These are phyloP conservation scores for Drosophila orosa DNA, from an alignment of 1,140 invertebrate species.

Conservation along the genomic window DNA sequence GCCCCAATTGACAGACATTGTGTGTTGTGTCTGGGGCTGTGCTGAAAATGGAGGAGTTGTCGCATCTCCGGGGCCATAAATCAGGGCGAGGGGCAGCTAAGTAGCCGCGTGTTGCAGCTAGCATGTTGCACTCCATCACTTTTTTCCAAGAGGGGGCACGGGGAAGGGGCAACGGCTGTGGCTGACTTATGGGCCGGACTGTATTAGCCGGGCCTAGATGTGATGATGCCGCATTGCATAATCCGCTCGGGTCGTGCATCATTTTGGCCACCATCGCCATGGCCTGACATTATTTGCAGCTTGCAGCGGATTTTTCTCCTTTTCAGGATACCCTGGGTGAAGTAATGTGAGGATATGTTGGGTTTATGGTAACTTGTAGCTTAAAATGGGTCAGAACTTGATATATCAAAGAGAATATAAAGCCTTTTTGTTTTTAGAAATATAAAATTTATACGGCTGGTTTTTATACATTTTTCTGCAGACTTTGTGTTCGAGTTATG, in stretches of 20 bases:
- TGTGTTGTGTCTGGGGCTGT: slow-evolving; percentile 32
- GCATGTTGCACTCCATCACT: slow-evolving; percentile 56
- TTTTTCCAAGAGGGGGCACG: not conserved
- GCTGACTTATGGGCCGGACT: slow-evolving; percentile 72
- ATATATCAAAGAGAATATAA: not conserved
- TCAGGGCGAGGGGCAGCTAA: slow-evolving; percentile 61
- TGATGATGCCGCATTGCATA: slow-evolving; percentile 71
- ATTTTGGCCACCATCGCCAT: slow-evolving; percentile 65
- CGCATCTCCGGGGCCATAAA: slow-evolving; percentile 69
- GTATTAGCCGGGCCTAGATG: slow-evolving; percentile 53
- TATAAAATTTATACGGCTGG: not conserved
- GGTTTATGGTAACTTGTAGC: not conserved
- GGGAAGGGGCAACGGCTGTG: slow-evolving; percentile 8
- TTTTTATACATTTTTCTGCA: not conserved
- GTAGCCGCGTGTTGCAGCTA: slow-evolving; percentile 70
- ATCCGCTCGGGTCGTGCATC: slow-evolving; percentile 70
- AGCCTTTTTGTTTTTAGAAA: not conserved
- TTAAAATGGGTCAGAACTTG: not conserved
- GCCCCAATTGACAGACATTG: slow-evolving; percentile 77
- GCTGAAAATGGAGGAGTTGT: slow-evolving; percentile 47
- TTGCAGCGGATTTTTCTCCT: slow-evolving; percentile 50
- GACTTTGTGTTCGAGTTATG: not conserved
- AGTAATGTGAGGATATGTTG: not conserved
- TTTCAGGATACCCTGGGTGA: slow-evolving; percentile 12
- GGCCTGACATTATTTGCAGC: slow-evolving; percentile 73